These are phyloP conservation scores for Pomatostomus ruficeps DNA, from an alignment of 2,113 vertebrate species.

Conservation along the genomic window DNA sequence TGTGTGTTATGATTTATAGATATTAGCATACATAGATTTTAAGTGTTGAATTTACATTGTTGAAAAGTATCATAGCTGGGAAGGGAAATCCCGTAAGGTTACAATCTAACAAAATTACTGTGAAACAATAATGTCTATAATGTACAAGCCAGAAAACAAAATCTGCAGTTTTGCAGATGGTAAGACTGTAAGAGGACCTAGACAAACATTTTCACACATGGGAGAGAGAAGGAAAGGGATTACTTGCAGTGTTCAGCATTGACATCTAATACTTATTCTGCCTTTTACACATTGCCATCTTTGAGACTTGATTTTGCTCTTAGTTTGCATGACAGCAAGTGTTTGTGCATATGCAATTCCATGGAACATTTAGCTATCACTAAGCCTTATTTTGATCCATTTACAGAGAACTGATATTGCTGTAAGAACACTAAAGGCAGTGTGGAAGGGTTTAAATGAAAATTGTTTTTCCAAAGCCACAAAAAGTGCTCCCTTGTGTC, in stretches of 20 bases:
- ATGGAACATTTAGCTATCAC: neutral
- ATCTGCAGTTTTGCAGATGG: neutral
- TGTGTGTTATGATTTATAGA: neutral
- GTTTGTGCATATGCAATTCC: neutral
- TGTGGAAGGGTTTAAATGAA: constrained; percentile 13
- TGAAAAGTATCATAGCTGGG: neutral
- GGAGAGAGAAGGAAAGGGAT: neutral
- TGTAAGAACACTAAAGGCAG: neutral
- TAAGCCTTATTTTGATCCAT: constrained; percentile 24
- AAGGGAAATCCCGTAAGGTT: neutral
- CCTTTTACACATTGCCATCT: neutral
- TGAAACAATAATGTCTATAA: neutral
- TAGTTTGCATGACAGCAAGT: neutral
- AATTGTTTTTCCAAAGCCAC: constrained; percentile 4
- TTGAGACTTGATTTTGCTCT: neutral
- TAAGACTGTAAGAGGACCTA: neutral
- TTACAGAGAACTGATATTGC: constrained; percentile 3
- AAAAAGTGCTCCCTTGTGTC: neutral
- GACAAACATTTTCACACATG: neutral
- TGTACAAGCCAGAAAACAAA: neutral
- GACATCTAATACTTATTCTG: neutral
- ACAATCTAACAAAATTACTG: neutral
- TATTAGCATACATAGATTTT: neutral
- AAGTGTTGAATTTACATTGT: neutral
- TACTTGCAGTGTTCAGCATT: neutral